These are phyloP conservation scores for Ahaetulla prasina DNA, from an alignment of 2,113 vertebrate species.

Conservation along the genomic window DNA sequence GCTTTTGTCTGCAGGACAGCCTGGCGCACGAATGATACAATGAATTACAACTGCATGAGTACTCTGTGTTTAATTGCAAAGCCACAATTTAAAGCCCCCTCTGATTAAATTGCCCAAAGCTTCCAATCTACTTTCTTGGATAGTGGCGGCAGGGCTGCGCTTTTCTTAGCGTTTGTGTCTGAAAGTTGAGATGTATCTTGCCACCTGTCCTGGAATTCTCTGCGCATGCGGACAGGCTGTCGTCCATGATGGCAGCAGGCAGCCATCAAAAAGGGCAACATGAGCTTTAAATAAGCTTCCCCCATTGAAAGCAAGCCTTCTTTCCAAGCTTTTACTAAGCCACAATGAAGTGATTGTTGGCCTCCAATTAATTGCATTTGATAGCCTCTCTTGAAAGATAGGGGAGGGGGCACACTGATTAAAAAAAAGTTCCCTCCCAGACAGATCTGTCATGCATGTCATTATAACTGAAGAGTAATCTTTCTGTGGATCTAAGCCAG, in stretches of 20 bases:
- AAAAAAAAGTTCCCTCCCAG: background rate
- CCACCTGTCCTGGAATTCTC: background rate
- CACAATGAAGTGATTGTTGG: background rate
- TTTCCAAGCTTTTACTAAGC: background rate
- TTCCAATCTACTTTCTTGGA: slow-evolving; percentile 38
- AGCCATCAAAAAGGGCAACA: background rate
- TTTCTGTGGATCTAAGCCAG: background rate
- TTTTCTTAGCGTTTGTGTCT: slow-evolving; percentile 22
- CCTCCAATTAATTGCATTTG: background rate
- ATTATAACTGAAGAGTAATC: background rate
- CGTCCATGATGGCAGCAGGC: background rate
- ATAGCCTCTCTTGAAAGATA: background rate
- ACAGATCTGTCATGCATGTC: background rate
- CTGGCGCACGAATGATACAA: slow-evolving; percentile 22
- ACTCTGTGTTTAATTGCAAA: slow-evolving; percentile 51
- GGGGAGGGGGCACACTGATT: background rate
- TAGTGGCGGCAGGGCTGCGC: slow-evolving; percentile 33
- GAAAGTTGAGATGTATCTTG: slow-evolving; percentile 24
- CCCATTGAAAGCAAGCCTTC: background rate
- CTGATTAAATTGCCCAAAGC: slow-evolving; percentile 50
- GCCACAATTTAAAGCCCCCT: slow-evolving; percentile 44
- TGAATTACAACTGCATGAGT: slow-evolving; percentile 41
- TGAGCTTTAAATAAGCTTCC: background rate
- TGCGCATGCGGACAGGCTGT: background rate
- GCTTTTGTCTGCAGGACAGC: slow-evolving; percentile 38